Evolutionary conservation across 1,140 invertebrate genomes (phyloP), one percentile per base, ranked within the genome.

Genomic region (Bombus balteatus): DNA sequence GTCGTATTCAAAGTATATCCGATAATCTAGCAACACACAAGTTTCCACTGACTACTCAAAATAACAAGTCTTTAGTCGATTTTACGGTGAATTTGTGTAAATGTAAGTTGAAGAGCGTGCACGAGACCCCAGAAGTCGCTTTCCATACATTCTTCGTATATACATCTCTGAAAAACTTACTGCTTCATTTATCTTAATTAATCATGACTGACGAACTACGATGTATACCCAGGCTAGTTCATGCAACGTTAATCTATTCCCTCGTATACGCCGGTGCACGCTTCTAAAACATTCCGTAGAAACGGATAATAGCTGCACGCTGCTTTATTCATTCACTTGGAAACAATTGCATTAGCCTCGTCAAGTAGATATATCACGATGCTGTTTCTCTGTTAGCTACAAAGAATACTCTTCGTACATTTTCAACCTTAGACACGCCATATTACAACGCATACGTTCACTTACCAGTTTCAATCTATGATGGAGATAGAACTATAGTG

Each of bases 131-230:
- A 62, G 37, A 13, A 77, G 57, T 41, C 57, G n/a, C 57, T 59
- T 77, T 39, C 32, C 2, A 3, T n/a, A 32, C 37, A 25, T 62
- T 18, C 25, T 18, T 39, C 13, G 25, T 25, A 10, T 15, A 28
- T 3, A 59, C 37, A 1, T 39, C 8, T 15, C 25, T 41, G 41
- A 22, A 62, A 76, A 59, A 77, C 37, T 39, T 77, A 57, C 57
- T 25, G 15, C 9, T 41, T 39, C 57, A 77, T 65, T 77, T 77
- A 62, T 37, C 34, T 77, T 77, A 77, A 77, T 77, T 77, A 77
- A 77, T 77, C 75, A 59, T 41, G 57, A 62, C 34, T 28, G 75
- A 39, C 75, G 37, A 41, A 47, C 34, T n/a, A 39, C 34, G 74
- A 25, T 28, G 75, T 39, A 25, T 34, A 37, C 25, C 25, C 62